Evolutionary conservation across 1,140 invertebrate genomes (phyloP).

Genomic region (Sarcophaga bullata): DNA sequence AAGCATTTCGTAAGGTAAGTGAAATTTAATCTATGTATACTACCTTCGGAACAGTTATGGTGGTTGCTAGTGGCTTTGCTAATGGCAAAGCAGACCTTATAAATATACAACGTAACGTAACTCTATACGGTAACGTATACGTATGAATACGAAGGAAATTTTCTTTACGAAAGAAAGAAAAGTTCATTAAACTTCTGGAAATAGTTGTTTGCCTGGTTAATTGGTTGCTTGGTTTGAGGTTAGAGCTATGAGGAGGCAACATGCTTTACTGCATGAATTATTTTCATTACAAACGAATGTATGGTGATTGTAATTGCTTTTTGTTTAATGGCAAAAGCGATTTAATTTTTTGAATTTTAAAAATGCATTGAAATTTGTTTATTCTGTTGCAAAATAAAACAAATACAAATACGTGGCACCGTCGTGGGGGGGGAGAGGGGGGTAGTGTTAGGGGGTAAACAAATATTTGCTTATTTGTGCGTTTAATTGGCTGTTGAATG

Average conservation of each 20-base stretch:
- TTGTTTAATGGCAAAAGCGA: not conserved
- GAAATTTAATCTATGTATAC: not conserved
- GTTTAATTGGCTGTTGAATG: slow-evolving; percentile 1
- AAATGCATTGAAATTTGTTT: slow-evolving; percentile 9
- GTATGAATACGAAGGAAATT: too few species aligned
- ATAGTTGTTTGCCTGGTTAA: too few species aligned
- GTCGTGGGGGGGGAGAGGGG: too few species aligned
- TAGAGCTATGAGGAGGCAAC: too few species aligned
- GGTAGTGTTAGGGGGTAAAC: not conserved
- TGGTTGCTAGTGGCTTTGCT: too few species aligned
- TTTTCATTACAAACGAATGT: not conserved
- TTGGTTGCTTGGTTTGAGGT: too few species aligned
- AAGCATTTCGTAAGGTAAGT: slow-evolving; percentile 65
- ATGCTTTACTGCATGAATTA: too few species aligned
- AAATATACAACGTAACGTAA: too few species aligned
- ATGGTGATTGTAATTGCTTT: not conserved
- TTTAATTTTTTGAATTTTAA: not conserved
- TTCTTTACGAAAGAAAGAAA: not conserved
- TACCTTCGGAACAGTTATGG: too few species aligned
- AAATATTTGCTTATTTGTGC: slow-evolving; percentile 7
- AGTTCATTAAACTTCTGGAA: not conserved
- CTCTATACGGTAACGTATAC: too few species aligned
- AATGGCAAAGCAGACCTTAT: too few species aligned
- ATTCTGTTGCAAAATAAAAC: not conserved
- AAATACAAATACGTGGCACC: too few species aligned